Evolutionary conservation across 2,888 invertebrate genomes (phyloP), one percentile per base, ranked within the genome.

Genomic region (Onchidella celtica): DNA sequence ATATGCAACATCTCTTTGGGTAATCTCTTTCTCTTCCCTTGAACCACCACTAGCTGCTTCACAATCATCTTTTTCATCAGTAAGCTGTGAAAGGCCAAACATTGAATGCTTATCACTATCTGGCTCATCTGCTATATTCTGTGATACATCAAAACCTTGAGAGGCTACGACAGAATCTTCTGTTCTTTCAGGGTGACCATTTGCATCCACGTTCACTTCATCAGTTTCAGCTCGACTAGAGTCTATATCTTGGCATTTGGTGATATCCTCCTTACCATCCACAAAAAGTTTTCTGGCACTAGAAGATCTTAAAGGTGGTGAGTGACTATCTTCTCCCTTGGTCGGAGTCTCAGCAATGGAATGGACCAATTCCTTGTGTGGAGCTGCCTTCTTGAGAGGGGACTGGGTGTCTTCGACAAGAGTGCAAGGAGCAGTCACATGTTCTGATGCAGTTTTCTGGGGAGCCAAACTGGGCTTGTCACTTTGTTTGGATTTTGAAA

Each of bases 371-470:
- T 57, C 34, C 17, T 24, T 29, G 3, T 59, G 14, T 63, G 47
- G 32, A 27, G 79, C 73, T 77, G 57, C 0, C 34, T 66, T 65
- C 65, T 87, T 88, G n/a, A 83, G 81, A 6, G 90, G 90, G 2
- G 90, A 90, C 72, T 88, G 89, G 1, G 90, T 90, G 72, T 91
- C 91, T 78, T 90, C 90, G 11, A 90, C 89, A 36, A 90, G 73
- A 1, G 87, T 85, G 24, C 47, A 47, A 17, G 79, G 63, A 21
- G 34, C 47, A 73, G 57, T 29, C 34, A 17, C 61, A 4, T 24
- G 29, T 21, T 73, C 59, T 57, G 34, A 82, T 79, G 29, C 87
- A 83, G n/a, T 63, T 59, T 34, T 81, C 27, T 17, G 21, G 1
- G 72, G 66, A 32, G 6, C 21, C 34, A 40, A 21, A 36, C n/a